These are phyloP conservation scores for Odobenus rosmarus DNA, from an alignment of 2,113 vertebrate species.

Conservation along the genomic window DNA sequence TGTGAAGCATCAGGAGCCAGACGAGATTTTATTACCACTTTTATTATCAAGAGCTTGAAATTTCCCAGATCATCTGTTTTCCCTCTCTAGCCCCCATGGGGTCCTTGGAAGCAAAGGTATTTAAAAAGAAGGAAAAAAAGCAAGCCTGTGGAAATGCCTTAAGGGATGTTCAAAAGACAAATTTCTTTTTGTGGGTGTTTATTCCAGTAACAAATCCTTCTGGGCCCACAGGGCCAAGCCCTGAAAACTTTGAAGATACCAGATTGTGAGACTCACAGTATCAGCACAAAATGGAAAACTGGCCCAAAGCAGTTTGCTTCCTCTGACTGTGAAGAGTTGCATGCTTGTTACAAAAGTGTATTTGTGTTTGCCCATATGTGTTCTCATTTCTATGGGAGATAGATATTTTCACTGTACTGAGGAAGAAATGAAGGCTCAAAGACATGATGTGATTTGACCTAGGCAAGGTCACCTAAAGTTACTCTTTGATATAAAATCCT, in stretches of 20 bases:
- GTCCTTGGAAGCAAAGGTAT: slow-evolving; percentile 48
- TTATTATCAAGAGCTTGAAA: slow-evolving; percentile 62
- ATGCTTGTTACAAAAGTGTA: background rate
- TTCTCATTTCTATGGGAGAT: background rate
- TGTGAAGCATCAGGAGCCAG: background rate
- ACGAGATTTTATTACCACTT: slow-evolving; percentile 63
- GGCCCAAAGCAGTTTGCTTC: background rate
- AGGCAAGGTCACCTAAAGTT: slow-evolving; percentile 13
- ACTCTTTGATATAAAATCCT: background rate
- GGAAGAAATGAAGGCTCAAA: slow-evolving; percentile 17
- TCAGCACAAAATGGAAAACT: slow-evolving; percentile 23
- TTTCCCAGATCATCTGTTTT: slow-evolving; percentile 64
- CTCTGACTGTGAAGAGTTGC: background rate
- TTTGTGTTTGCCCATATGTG: background rate
- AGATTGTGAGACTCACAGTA: background rate
- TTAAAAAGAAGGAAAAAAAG: slow-evolving; percentile 30
- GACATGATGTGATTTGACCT: background rate
- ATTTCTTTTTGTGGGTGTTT: slow-evolving; percentile 14
- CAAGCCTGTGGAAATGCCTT: slow-evolving; percentile 21
- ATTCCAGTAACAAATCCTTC: background rate
- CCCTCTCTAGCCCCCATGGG: background rate
- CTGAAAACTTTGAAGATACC: background rate
- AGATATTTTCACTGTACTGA: background rate
- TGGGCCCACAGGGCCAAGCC: background rate
- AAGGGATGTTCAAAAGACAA: background rate